Conservation (phyloP, 1,140 invertebrate species). For the Polyergus mexicanus region DNA sequence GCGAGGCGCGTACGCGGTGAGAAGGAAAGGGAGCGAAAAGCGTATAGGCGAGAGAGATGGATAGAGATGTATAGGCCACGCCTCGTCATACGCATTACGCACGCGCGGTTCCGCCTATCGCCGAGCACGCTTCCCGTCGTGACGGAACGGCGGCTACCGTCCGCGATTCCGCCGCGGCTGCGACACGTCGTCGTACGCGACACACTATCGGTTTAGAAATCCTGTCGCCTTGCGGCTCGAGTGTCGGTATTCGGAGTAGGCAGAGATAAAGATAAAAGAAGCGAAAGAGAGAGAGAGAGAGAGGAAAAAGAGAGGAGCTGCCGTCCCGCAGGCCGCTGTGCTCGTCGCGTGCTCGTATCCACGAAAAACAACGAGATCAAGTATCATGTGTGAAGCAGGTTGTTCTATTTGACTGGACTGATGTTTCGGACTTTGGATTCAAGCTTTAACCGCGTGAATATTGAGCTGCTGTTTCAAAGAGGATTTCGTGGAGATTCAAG, state of each 20-base stretch:
- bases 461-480: not conserved
- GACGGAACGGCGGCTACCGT: slow-evolving; percentile 49
- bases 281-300: not conserved
- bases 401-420: not conserved
- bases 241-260: slow-evolving; percentile 15
- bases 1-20: slow-evolving; percentile 38
- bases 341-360: not conserved
- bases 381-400: slow-evolving; percentile 21
- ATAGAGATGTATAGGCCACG: slow-evolving; percentile 67
- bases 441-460: not conserved
- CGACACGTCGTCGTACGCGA: slow-evolving; percentile 66
- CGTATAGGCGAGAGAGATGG: not conserved
- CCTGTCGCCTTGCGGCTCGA: slow-evolving; percentile 23
- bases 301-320: not conserved
- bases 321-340: not conserved
- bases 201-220: slow-evolving; percentile 64
- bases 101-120: slow-evolving; percentile 80
- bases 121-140: slow-evolving; percentile 71
- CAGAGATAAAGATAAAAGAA: not conserved
- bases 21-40: not conserved
- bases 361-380: slow-evolving; percentile 17
- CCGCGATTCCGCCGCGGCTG: slow-evolving; percentile 63
- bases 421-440: not conserved
- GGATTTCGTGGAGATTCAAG: not conserved
- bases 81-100: slow-evolving; percentile 66